These are phyloP conservation scores for Erebia aethiops DNA, from an alignment of 2,888 invertebrate species.

Conservation along the genomic window DNA sequence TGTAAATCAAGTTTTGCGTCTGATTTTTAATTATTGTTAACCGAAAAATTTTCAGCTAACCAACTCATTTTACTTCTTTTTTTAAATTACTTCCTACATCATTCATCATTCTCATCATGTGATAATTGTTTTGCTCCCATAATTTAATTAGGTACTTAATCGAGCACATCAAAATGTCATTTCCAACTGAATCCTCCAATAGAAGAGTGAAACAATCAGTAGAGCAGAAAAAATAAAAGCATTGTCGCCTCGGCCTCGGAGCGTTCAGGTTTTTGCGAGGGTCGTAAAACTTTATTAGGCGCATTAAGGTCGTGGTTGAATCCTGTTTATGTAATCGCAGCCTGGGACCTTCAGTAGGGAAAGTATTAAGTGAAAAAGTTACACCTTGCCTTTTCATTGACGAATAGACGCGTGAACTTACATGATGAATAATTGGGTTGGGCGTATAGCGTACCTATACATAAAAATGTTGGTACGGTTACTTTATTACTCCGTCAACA, in stretches of 20 bases:
- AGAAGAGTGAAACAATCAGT: conserved; percentile 71
- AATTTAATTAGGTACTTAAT: neutral
- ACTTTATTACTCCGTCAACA: neutral
- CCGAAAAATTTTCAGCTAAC: too few species aligned
- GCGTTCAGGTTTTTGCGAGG: conserved; percentile 78
- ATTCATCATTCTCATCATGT: too few species aligned
- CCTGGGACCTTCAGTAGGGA: conserved; percentile 77
- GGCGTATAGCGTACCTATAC: too few species aligned
- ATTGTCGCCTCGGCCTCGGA: conserved; percentile 80
- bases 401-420: neutral
- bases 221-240: conserved; percentile 81
- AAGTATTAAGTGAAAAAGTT: conserved; percentile 81
- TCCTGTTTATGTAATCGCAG: conserved; percentile 83
- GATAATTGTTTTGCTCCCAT: too few species aligned
- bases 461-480: neutral
- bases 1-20: too few species aligned
- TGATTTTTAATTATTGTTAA: too few species aligned
- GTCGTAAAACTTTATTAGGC: conserved; percentile 82
- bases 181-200: conserved; percentile 48
- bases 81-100: too few species aligned
- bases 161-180: conserved; percentile 1
- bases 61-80: too few species aligned
- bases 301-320: conserved; percentile 82
- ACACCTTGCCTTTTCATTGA: conserved; percentile 46
- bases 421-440: neutral